Evolutionary conservation across 2,797 vertebrate genomes (phyloP).

Genomic region (Channa striata): DNA sequence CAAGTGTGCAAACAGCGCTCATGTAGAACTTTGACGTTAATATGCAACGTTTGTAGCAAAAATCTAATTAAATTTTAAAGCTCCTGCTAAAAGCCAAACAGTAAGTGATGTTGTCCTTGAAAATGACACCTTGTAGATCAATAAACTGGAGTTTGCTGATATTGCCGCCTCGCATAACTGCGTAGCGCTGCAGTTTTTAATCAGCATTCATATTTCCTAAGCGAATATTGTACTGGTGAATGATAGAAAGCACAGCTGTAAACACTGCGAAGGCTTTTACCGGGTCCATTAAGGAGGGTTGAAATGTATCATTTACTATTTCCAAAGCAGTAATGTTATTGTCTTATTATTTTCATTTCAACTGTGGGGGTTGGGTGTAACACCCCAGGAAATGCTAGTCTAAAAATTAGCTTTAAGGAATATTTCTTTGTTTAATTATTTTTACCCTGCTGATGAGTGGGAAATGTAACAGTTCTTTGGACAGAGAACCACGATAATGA

Average conservation of each 20-base stretch:
- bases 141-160: neutral
- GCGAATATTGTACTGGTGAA: constrained; percentile 13
- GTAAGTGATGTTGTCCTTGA: neutral
- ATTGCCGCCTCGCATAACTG: constrained; percentile 18
- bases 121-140: constrained; percentile 7
- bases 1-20: neutral
- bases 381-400: constrained; percentile 1
- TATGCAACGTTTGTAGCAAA: constrained; percentile 2
- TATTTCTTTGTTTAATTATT: constrained; percentile 23
- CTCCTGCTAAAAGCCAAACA: constrained; percentile 10
- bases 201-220: constrained; percentile 47
- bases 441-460: constrained; percentile 4
- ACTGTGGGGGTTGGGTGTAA: neutral
- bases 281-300: constrained; percentile 21
- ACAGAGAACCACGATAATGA: constrained; percentile 31
- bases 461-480: constrained; percentile 11
- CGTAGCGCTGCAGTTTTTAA: constrained; percentile 12
- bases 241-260: constrained; percentile 11
- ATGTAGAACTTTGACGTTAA: neutral
- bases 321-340: constrained; percentile 24
- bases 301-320: constrained; percentile 22
- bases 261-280: constrained; percentile 35
- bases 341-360: constrained; percentile 29
- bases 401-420: neutral
- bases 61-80: neutral